Percentiles rank a stretch among this genome's conserved stretches.
Conservation (phyloP, 2,797 vertebrate genomes). For the Serranus cabrilla region DNA sequence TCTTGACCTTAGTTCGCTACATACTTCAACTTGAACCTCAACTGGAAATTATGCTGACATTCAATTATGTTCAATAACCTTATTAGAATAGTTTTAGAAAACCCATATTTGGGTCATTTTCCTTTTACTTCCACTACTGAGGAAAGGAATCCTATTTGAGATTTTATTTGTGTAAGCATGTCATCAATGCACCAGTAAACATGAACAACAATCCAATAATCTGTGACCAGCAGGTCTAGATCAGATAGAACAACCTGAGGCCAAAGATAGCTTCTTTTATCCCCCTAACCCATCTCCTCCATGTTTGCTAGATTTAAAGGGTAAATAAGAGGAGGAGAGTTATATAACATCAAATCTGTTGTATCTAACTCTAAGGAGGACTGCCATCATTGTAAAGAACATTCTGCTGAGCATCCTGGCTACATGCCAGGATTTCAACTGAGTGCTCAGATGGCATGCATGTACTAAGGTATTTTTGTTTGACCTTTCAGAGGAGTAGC, state of each 20-base stretch:
- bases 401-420: neutral
- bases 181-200: neutral
- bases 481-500: neutral
- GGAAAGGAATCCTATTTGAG: neutral
- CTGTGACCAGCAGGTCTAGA: constrained; percentile 1
- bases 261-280: neutral
- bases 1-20: neutral
- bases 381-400: neutral
- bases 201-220: neutral
- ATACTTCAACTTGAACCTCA: neutral
- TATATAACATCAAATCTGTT: neutral
- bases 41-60: neutral
- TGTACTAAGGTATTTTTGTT: neutral
- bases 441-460: neutral
- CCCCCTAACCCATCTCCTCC: no score
- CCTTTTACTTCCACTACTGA: neutral
- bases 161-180: neutral
- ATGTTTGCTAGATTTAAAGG: neutral
- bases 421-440: neutral
- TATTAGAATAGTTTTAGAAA: neutral
- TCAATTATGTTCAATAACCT: neutral
- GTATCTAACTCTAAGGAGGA: neutral
- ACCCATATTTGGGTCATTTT: neutral
- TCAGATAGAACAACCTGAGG: neutral
- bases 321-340: neutral